These are phyloP conservation scores for Leptinotarsa defecta DNA, from an alignment of 1,140 invertebrate species.

Conservation along the genomic window DNA sequence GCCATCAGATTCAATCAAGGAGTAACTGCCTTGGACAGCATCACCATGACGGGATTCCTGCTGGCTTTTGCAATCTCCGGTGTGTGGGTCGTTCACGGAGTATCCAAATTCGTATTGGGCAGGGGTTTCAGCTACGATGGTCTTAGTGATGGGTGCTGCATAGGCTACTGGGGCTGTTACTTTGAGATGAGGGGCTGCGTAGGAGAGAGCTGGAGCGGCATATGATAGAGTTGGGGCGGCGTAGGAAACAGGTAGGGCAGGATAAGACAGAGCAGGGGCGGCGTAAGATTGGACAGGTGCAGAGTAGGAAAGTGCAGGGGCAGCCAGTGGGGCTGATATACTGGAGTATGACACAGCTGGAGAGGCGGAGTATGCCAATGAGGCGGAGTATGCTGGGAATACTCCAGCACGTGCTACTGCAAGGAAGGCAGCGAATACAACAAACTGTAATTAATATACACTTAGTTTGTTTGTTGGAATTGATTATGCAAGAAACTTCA, in stretches of 20 bases:
- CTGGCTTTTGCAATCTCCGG: conserved; percentile 49
- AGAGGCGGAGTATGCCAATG: conserved; percentile 35
- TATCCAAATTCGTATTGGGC: conserved; percentile 45
- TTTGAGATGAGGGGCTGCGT: conserved; percentile 33
- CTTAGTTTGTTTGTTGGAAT: too few relatives aligned
- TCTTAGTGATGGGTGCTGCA: conserved; percentile 47
- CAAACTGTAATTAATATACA: conserved; percentile 15
- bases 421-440: conserved; percentile 29
- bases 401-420: conserved; percentile 31
- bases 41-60: conserved; percentile 44
- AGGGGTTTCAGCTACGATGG: conserved; percentile 34
- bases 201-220: conserved; percentile 10
- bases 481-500: too few relatives aligned
- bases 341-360: conserved; percentile 1
- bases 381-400: background rate
- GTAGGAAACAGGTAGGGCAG: background rate
- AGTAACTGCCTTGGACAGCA: conserved; percentile 60
- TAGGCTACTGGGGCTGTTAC: conserved; percentile 33
- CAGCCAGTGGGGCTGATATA: background rate
- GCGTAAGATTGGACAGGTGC: background rate
- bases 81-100: conserved; percentile 58
- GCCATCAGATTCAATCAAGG: conserved; percentile 66
- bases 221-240: background rate
- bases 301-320: background rate
- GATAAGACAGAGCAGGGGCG: background rate